Conservation (phyloP, 1,140 invertebrate genomes). For the Dysdera silvatica region DNA sequence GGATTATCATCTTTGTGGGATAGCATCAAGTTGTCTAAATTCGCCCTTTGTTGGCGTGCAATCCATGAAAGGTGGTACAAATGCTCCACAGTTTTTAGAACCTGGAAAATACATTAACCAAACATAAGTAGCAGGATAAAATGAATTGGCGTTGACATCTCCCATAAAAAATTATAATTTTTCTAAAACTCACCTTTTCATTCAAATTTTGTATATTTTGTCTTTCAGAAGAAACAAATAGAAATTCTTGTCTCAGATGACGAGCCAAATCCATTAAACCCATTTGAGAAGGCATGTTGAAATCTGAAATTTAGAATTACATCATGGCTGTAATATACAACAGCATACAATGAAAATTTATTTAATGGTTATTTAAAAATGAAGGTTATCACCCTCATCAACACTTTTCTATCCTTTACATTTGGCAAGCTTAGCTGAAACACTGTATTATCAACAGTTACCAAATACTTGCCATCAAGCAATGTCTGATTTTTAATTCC, state of each 20-base stretch:
- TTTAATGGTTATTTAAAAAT: too few relatives aligned
- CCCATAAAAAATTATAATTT: slow-evolving; percentile 28
- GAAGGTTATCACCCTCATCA: too few relatives aligned
- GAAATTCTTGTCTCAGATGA: slow-evolving; percentile 60
- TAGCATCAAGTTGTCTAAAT: slow-evolving; percentile 69
- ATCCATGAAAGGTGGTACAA: slow-evolving; percentile 78
- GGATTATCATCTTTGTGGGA: slow-evolving; percentile 64
- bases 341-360: neutral
- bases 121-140: slow-evolving; percentile 19
- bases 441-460: too few relatives aligned
- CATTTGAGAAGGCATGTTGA: slow-evolving; percentile 22
- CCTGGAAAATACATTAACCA: slow-evolving; percentile 42
- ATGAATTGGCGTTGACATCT: neutral
- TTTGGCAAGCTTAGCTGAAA: too few relatives aligned
- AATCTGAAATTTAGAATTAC: neutral
- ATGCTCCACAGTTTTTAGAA: slow-evolving; percentile 53
- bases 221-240: slow-evolving; percentile 64
- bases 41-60: slow-evolving; percentile 74
- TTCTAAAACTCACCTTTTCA: slow-evolving; percentile 51
- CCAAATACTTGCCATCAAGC: too few relatives aligned
- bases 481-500: too few relatives aligned
- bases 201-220: slow-evolving; percentile 62
- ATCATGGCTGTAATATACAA: neutral
- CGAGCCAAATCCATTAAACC: slow-evolving; percentile 61
- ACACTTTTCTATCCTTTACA: too few relatives aligned